Evolutionary conservation across 64 coral and sea anemone species (phyloP).

Genomic region (Stichodactyla helianthus): DNA sequence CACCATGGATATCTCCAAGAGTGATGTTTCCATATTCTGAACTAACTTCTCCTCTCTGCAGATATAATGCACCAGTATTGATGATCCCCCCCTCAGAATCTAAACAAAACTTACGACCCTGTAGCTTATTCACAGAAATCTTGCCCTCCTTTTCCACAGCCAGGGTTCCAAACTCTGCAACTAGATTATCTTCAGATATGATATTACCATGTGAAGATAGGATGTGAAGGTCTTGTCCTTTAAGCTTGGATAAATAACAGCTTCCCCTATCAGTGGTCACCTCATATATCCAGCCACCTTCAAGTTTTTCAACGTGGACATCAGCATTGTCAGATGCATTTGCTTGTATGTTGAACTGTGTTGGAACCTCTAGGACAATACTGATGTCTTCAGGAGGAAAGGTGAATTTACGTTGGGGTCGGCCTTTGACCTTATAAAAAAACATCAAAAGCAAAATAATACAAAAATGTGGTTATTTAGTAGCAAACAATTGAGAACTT

Average conservation of each 20-base stretch:
- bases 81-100: conserved; percentile 25
- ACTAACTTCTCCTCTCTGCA: conserved; percentile 17
- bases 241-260: conserved; percentile 44
- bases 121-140: conserved; percentile 51
- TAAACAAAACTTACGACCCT: conserved; percentile 49
- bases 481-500: too few species aligned
- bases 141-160: conserved; percentile 26
- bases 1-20: conserved; percentile 54
- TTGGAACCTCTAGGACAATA: conserved; percentile 41
- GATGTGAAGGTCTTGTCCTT: conserved; percentile 22
- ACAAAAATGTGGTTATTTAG: too few species aligned
- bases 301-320: conserved; percentile 26
- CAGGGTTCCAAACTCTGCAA: conserved; percentile 43
- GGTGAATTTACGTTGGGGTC: conserved; percentile 14
- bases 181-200: conserved; percentile 11
- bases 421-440: conserved; percentile 25
- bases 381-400: conserved; percentile 42
- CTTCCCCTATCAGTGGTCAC: conserved; percentile 27
- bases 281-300: conserved; percentile 40
- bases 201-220: conserved; percentile 32
- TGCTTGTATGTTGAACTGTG: conserved; percentile 18
- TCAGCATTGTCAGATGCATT: conserved; percentile 30
- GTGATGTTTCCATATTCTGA: conserved; percentile 30
- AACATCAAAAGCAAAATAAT: not conserved
- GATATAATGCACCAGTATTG: conserved; percentile 30